Percentiles rank a stretch among this genome's conserved stretches.
phyloP scores from a whole-genome alignment of 2,797 vertebrate genomes.

The Cygnus olor region DNA sequence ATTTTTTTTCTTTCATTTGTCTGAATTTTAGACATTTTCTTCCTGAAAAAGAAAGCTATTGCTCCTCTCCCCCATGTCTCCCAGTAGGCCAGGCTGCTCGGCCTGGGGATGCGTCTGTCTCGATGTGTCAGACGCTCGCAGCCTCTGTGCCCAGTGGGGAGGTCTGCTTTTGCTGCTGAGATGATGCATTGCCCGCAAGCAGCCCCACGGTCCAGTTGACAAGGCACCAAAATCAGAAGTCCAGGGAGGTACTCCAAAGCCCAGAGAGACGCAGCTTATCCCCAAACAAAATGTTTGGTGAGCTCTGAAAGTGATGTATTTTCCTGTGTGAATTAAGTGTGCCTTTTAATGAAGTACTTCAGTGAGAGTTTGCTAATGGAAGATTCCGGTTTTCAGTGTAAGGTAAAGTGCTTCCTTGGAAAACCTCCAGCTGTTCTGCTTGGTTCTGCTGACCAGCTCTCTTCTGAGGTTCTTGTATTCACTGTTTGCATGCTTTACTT shows the following conservation, averaged over 20 bases:
- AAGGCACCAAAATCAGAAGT: not conserved
- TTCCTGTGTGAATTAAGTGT: constrained; percentile 32
- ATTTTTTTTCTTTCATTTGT: not conserved
- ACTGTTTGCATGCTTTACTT: not conserved
- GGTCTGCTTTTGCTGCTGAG: not conserved
- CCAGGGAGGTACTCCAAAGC: not conserved
- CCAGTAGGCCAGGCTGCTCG: not conserved
- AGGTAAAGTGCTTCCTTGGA: not conserved
- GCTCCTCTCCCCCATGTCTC: not conserved
- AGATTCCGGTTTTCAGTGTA: constrained; percentile 27
- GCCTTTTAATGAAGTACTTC: constrained; percentile 30
- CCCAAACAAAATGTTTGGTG: not conserved
- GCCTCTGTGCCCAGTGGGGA: not conserved
- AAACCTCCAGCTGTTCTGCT: not conserved
- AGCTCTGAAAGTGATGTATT: not conserved
- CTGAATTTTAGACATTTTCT: not conserved
- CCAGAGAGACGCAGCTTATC: not conserved
- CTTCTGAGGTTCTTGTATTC: not conserved
- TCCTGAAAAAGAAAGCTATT: not conserved
- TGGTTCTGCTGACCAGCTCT: constrained; percentile 9
- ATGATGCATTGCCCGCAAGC: not conserved
- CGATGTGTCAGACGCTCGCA: not conserved
- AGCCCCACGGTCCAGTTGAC: not conserved
- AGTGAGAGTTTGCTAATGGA: constrained; percentile 34
- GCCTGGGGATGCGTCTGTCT: not conserved